These are phyloP conservation scores for Leucoraja erinaceus DNA, from an alignment of 2,113 vertebrate genomes.

Conservation along the genomic window DNA sequence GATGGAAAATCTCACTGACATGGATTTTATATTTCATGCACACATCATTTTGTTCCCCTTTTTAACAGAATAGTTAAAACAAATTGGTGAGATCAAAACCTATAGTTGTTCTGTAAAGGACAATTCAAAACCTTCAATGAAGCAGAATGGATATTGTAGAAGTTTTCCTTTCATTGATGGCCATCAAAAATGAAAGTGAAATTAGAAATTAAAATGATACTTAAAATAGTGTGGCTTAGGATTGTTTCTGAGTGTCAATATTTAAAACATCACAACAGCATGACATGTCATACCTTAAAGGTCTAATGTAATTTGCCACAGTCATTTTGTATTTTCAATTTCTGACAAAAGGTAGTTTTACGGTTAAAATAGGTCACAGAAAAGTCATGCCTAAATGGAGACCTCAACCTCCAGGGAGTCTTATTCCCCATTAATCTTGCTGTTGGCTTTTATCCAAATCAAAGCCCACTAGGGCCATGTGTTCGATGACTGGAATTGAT, in stretches of 20 bases:
- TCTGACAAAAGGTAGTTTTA: not conserved
- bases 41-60: not conserved
- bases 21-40: too few species aligned
- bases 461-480: not conserved
- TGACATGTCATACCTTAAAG: not conserved
- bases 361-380: not conserved
- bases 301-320: not conserved
- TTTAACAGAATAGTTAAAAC: not conserved
- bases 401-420: not conserved
- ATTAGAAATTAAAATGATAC: not conserved
- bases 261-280: not conserved
- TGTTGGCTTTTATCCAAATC: not conserved
- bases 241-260: not conserved
- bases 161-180: not conserved
- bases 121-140: not conserved
- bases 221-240: not conserved
- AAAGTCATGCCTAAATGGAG: not conserved
- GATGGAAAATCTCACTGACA: not conserved
- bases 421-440: not conserved
- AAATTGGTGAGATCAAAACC: not conserved
- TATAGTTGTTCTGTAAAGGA: not conserved
- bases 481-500: not conserved
- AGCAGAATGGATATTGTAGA: not conserved
- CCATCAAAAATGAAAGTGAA: not conserved
- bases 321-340: not conserved